Evolutionary conservation across 2,113 vertebrate genomes (phyloP).

Genomic region (Naja naja): DNA sequence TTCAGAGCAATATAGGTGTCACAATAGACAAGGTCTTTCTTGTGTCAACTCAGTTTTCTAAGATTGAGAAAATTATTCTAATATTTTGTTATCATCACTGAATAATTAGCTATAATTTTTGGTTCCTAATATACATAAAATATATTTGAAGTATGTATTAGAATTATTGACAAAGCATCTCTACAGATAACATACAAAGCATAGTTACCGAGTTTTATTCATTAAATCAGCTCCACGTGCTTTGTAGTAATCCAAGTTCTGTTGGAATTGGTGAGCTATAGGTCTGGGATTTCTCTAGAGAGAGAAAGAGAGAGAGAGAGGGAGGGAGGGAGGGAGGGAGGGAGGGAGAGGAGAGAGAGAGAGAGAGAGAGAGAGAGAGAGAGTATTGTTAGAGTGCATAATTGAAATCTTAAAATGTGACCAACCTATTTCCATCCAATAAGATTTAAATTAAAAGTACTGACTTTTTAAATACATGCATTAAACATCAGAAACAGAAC

Average conservation of each 20-base stretch:
- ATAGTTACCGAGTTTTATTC: conserved; percentile 88
- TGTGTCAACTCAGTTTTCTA: background rate
- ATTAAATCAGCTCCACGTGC: conserved; percentile 92
- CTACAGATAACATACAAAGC: conserved; percentile 40
- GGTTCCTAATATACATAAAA: background rate
- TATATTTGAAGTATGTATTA: background rate
- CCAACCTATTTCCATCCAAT: background rate
- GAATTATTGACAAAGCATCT: background rate
- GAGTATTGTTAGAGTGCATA: background rate
- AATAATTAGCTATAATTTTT: background rate
- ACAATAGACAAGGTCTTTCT: too few species aligned
- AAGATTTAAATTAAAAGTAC: background rate
- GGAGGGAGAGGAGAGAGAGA: conserved; percentile 18
- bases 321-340: conserved; percentile 12
- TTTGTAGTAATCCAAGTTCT: conserved; percentile 98
- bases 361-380: conserved; percentile 28
- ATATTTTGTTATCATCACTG: background rate
- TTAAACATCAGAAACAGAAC: background rate
- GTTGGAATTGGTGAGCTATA: conserved; percentile 93
- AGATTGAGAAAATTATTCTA: background rate
- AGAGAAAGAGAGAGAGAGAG: conserved; percentile 18
- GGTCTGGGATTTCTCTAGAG: conserved; percentile 89
- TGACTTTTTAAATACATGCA: background rate
- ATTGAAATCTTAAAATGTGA: background rate
- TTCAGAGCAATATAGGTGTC: background rate